Conservation (phyloP, 2,888 invertebrate genomes). For the Drosophila trichaetosa region DNA sequence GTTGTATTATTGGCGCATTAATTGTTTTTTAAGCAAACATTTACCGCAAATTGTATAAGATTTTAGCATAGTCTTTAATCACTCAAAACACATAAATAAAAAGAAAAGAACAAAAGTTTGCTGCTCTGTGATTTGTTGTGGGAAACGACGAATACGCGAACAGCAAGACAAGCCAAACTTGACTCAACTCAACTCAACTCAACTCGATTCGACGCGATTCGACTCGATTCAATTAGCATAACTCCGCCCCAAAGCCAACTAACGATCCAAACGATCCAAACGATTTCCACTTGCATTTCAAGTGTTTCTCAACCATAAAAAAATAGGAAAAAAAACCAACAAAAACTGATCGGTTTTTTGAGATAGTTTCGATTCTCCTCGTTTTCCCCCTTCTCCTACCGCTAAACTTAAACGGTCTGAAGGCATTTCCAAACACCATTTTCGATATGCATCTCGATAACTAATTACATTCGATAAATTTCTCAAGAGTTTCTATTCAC, state of each 20-base stretch:
- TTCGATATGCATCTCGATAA: slow-evolving; percentile 50
- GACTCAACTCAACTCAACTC: neutral
- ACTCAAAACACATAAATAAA: neutral
- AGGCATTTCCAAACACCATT: slow-evolving; percentile 14
- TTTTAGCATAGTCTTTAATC: slow-evolving; percentile 59
- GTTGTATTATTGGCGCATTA: slow-evolving; percentile 44
- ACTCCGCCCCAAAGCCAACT: slow-evolving; percentile 45
- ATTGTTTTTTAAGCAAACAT: slow-evolving; percentile 74
- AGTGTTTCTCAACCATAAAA: slow-evolving; percentile 6
- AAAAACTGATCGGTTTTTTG: slow-evolving; percentile 22
- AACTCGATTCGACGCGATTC: neutral
- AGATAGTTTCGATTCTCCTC: slow-evolving; percentile 18
- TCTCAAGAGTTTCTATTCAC: slow-evolving; percentile 44
- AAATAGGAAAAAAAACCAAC: neutral
- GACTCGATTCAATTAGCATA: slow-evolving; percentile 42
- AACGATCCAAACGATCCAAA: slow-evolving; percentile 11
- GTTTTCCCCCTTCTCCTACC: neutral
- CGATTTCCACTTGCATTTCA: slow-evolving; percentile 26
- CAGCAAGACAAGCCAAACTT: slow-evolving; percentile 14
- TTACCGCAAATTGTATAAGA: slow-evolving; percentile 24
- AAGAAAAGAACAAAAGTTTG: too few relatives aligned
- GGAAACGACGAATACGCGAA: slow-evolving; percentile 24
- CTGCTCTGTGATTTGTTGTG: slow-evolving; percentile 36
- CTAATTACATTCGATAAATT: slow-evolving; percentile 60
- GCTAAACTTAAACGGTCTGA: slow-evolving; percentile 16